Evolutionary conservation across 2,113 vertebrate species (phyloP).

Genomic region (Phalacrocorax aristotelis): DNA sequence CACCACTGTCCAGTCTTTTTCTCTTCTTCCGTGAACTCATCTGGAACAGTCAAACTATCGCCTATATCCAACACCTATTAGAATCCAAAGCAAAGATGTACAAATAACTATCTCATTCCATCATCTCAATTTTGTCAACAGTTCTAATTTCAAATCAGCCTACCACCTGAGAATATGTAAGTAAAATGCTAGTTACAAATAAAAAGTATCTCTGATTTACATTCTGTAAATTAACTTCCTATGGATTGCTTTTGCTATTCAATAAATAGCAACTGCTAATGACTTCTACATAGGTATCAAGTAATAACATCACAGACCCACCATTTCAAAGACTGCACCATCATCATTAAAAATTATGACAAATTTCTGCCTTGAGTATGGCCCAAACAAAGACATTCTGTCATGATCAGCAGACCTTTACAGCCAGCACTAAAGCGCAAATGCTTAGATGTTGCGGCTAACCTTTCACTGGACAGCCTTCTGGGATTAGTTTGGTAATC

Average conservation of each 20-base stretch:
- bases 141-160: neutral
- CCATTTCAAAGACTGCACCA: constrained; percentile 74
- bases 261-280: neutral
- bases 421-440: constrained; percentile 2
- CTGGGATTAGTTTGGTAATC: constrained; percentile 39
- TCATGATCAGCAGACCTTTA: neutral
- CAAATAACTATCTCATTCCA: neutral
- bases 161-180: neutral
- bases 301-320: constrained; percentile 22
- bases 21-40: constrained; percentile 94
- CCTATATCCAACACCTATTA: constrained; percentile 92
- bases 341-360: constrained; percentile 76
- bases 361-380: constrained; percentile 24
- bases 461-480: neutral
- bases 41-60: constrained; percentile 89
- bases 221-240: neutral
- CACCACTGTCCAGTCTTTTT: constrained; percentile 90
- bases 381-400: constrained; percentile 65
- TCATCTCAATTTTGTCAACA: neutral
- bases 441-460: neutral
- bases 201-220: neutral
- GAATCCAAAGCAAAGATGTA: constrained; percentile 30
- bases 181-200: neutral
- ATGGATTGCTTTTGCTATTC: neutral
- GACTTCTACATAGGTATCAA: neutral